Base-by-base conservation (phyloP, 1,140 invertebrate species). In the Drosophila yakuba region DNA sequence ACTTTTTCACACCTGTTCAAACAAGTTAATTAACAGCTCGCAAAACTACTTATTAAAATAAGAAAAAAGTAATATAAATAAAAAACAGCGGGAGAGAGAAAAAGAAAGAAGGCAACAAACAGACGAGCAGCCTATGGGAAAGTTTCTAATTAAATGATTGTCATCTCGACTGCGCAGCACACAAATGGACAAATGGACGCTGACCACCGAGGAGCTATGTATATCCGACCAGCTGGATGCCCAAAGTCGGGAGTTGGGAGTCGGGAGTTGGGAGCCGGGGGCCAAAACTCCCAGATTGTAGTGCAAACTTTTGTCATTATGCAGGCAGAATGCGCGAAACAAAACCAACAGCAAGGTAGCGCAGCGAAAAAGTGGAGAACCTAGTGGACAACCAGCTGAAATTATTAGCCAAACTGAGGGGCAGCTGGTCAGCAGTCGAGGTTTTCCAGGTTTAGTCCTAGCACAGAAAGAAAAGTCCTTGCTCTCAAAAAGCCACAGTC, bases 81-180 rank as follows among this genome's bases (percentile, higher is more conserved):
- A 51, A 32, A 28, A 32, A 35, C 51, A 76, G 50, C 36, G 35
- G 56, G 44, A 67, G 59, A 61, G 52, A 69, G 36, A 54, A 39
- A 58, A 58, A 74, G 59, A 59, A 72, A 25, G 20, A 84, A 73
- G 54, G 44, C 50, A 85, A 66, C 69, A 62, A 63, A 63, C 62
- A 32, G 36, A 61, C 61, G 60, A 71, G 79, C 50, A 90, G 90
- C 90, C 90, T 91, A 91, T 91, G 90, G 90, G 90, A 91, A 91
- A 91, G 85, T 91, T 91, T 91, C 90, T 91, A 91, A 91, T 91
- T 91, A 91, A 91, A 91, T 91, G 90, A 91, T 91, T 91, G 90
- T 91, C 89, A 91, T 91, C 90, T 91, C 77, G 74, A 63, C 62
- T 78, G 77, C 67, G 74, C 77, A 54, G 43, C 76, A 81, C 69